Percentiles rank a stretch among this genome's conserved stretches.
phyloP scores from a whole-genome alignment of 2,113 vertebrate species.

The Hemibagrus wyckioides region DNA sequence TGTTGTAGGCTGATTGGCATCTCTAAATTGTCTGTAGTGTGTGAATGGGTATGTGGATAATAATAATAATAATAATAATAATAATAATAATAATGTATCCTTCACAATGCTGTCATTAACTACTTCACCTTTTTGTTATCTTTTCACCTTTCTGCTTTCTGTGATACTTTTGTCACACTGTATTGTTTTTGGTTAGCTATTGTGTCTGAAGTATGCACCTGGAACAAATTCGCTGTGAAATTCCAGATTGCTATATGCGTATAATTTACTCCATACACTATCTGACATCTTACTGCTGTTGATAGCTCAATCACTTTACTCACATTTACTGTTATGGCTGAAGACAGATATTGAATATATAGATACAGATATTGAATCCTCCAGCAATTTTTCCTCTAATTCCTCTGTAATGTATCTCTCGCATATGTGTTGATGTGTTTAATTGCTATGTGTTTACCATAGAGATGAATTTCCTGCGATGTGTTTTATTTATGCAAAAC shows the following conservation, averaged over 20 bases:
- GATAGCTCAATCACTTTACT: too few relatives aligned
- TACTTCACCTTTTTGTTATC: too few relatives aligned
- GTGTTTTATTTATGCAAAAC: neutral
- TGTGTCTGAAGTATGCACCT: neutral
- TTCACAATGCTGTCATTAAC: too few relatives aligned
- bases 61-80: neutral
- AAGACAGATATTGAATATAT: too few relatives aligned
- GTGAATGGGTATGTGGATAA: too few relatives aligned
- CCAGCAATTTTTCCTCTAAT: neutral
- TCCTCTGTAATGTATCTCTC: neutral
- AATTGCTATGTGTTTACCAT: neutral
- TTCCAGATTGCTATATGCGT: neutral
- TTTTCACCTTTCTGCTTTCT: neutral
- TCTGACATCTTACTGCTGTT: too few relatives aligned
- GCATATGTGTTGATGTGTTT: too few relatives aligned
- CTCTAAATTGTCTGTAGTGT: too few relatives aligned
- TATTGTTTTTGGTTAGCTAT: neutral
- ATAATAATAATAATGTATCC: constrained; percentile 1
- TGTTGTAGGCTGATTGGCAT: too few relatives aligned
- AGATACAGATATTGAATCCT: too few relatives aligned
- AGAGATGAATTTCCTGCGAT: neutral
- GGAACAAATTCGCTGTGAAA: neutral
- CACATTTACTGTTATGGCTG: too few relatives aligned
- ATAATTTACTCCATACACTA: neutral
- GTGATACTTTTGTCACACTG: neutral